These are phyloP conservation scores for Ceratotherium simum DNA, from an alignment of 2,113 vertebrate genomes.

Conservation along the genomic window DNA sequence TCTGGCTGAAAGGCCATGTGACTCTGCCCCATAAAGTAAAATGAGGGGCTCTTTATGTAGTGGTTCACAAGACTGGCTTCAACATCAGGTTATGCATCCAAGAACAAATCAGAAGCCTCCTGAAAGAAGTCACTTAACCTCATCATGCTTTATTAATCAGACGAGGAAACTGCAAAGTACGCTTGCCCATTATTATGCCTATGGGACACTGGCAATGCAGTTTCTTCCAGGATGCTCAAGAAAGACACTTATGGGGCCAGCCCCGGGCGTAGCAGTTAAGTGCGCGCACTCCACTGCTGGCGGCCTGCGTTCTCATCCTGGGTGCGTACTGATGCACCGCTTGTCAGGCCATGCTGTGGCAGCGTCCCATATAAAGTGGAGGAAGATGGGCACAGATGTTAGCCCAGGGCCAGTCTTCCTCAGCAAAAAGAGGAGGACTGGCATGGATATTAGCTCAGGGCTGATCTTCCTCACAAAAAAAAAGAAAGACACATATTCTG, in stretches of 20 bases:
- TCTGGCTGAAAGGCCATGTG: neutral
- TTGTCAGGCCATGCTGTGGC: no score
- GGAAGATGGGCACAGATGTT: no score
- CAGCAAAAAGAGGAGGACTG: no score
- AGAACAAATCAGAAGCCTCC: slow-evolving; percentile 1
- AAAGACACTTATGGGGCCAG: neutral
- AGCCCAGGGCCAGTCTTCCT: no score
- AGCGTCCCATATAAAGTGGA: no score
- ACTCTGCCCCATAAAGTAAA: neutral
- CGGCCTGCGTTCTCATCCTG: no score
- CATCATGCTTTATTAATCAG: slow-evolving; percentile 50
- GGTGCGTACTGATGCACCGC: no score
- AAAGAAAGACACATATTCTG: neutral
- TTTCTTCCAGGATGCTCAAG: neutral
- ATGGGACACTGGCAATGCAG: neutral
- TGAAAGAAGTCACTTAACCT: slow-evolving; percentile 26
- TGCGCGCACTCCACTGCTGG: no score
- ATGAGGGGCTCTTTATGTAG: neutral
- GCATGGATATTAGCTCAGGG: no score
- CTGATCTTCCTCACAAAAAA: no score
- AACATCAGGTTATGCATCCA: neutral
- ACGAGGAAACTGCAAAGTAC: neutral
- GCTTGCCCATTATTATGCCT: neutral
- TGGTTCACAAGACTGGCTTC: neutral
- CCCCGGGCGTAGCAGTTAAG: no score